phyloP scores from a whole-genome alignment of 1,140 invertebrate species.

The fruit fly (Drosophila melanogaster) region DNA sequence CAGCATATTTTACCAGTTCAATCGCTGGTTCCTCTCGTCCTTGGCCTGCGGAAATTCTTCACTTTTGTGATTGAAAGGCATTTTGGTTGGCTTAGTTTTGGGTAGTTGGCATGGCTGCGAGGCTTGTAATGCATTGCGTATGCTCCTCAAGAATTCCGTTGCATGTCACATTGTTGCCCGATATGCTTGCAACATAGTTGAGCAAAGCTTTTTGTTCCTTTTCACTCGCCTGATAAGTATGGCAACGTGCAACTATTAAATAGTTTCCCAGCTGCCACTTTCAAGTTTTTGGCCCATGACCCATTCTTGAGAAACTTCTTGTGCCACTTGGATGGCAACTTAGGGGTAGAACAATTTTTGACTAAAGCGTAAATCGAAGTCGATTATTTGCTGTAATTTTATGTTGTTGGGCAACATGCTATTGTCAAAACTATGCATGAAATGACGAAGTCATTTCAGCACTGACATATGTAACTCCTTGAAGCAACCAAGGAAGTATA shows the following conservation, averaged over 20 bases:
- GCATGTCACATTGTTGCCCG: conserved; percentile 71
- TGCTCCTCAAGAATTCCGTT: conserved; percentile 56
- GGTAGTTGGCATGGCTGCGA: conserved; percentile 9
- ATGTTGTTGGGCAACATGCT: background rate
- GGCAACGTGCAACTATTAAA: conserved; percentile 75
- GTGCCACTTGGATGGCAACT: conserved; percentile 52
- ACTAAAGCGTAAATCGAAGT: background rate
- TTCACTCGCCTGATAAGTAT: conserved; percentile 52
- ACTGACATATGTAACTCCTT: too few species aligned
- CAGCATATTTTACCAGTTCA: conserved; percentile 30
- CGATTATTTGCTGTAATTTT: background rate
- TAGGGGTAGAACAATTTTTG: conserved; percentile 7
- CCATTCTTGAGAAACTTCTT: conserved; percentile 33
- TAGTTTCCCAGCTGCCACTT: conserved; percentile 69
- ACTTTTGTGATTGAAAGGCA: conserved; percentile 61
- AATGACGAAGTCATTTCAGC: too few species aligned
- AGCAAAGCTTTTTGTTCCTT: conserved; percentile 19
- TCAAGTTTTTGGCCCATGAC: conserved; percentile 50
- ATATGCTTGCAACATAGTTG: conserved; percentile 59
- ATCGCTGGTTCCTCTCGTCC: conserved; percentile 31
- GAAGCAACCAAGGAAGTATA: too few species aligned
- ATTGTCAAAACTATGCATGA: background rate
- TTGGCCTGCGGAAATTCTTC: conserved; percentile 13
- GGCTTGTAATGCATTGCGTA: conserved; percentile 43
- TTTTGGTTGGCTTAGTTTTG: conserved; percentile 22